phyloP scores from a whole-genome alignment of 2,113 vertebrate species.

The Oriolus oriolus region DNA sequence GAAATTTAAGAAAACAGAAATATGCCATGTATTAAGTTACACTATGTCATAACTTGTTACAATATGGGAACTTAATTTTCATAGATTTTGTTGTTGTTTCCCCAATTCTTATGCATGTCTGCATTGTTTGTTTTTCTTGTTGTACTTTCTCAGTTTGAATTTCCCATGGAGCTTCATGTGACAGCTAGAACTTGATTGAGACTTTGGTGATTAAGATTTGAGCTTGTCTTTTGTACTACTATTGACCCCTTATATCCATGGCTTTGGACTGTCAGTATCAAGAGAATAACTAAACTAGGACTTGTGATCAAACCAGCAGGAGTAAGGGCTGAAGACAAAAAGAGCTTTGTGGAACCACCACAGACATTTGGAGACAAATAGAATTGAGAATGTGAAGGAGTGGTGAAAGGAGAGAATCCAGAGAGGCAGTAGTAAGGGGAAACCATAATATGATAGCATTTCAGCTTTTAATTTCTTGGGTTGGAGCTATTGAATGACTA shows the following conservation, averaged over 20 bases:
- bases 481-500: not conserved
- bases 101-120: not conserved
- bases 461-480: not conserved
- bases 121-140: not conserved
- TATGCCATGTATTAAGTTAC: not conserved
- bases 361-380: not conserved
- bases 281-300: not conserved
- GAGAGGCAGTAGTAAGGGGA: not conserved
- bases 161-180: not conserved
- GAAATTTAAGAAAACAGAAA: not conserved
- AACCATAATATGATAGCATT: rapidly evolving
- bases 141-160: not conserved
- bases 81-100: not conserved
- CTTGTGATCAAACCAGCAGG: not conserved
- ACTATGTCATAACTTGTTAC: not conserved
- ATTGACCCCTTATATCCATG: not conserved
- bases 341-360: not conserved
- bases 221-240: not conserved
- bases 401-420: not conserved
- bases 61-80: not conserved
- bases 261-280: not conserved
- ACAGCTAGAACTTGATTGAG: not conserved
- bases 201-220: not conserved
- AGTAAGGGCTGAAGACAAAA: not conserved
- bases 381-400: not conserved